These are phyloP conservation scores for Lagodon rhomboides DNA, from an alignment of 2,797 vertebrate species.

Conservation along the genomic window DNA sequence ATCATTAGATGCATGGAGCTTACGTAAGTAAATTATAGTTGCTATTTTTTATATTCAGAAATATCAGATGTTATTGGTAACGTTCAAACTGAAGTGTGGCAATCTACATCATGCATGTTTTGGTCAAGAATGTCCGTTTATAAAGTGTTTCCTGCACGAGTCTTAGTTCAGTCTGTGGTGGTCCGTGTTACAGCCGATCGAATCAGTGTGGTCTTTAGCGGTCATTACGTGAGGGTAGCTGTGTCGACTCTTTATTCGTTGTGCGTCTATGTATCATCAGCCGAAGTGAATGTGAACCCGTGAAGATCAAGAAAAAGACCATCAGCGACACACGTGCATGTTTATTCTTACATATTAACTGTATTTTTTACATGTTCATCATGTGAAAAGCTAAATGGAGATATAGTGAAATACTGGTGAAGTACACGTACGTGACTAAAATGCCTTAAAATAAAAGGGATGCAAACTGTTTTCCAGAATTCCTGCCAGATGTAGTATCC, in stretches of 20 bases:
- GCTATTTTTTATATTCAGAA: constrained; percentile 66
- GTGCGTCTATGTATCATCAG: constrained; percentile 32
- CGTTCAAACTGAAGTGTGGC: constrained; percentile 5
- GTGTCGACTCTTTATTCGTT: constrained; percentile 12
- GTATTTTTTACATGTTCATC: constrained; percentile 63
- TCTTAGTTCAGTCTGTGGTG: constrained; percentile 25
- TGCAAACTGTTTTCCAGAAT: constrained; percentile 41
- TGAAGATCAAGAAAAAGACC: constrained; percentile 16
- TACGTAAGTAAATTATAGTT: constrained; percentile 23
- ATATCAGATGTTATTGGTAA: background rate
- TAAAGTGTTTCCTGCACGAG: constrained; percentile 3
- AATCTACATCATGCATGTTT: constrained; percentile 50
- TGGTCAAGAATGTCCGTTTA: constrained; percentile 19
- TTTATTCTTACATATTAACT: constrained; percentile 45
- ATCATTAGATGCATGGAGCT: constrained; percentile 51
- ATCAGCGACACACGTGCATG: constrained; percentile 40
- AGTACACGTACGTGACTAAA: constrained; percentile 25
- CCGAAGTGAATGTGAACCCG: constrained; percentile 59
- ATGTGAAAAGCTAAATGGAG: constrained; percentile 13
- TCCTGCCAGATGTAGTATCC: constrained; percentile 36
- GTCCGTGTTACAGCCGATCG: constrained; percentile 2
- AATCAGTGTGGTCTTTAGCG: background rate
- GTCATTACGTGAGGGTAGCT: constrained; percentile 35
- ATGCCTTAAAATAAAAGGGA: constrained; percentile 72
- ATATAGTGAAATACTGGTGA: constrained; percentile 20